A percentile compares a stretch with the other conserved stretches of the same genome.
These are phyloP conservation scores for Nerophis lumbriciformis DNA, from an alignment of 2,113 vertebrate genomes.

Conservation along the genomic window DNA sequence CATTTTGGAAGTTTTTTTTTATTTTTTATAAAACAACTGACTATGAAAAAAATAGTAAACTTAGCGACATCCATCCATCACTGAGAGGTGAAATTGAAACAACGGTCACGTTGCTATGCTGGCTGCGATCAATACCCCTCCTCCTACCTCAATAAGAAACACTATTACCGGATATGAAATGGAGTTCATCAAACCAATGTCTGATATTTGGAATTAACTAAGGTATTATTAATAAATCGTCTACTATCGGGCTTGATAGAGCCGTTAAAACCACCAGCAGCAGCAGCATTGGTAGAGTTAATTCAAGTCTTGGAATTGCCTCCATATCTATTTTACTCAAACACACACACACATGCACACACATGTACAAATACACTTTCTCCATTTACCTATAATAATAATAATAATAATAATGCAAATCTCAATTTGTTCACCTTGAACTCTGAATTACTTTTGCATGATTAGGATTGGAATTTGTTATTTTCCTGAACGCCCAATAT, in stretches of 20 bases:
- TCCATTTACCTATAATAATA: constrained; percentile 9
- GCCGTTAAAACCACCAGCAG: constrained; percentile 40
- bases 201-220: constrained; percentile 62
- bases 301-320: constrained; percentile 61
- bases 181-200: constrained; percentile 63
- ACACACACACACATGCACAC: constrained; percentile 26
- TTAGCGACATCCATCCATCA: constrained; percentile 34
- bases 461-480: background rate
- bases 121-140: background rate
- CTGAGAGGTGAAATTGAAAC: constrained; percentile 28
- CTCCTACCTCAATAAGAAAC: constrained; percentile 22
- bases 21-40: background rate
- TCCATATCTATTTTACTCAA: constrained; percentile 23
- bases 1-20: too few relatives aligned
- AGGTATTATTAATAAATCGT: constrained; percentile 44
- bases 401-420: constrained; percentile 14
- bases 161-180: constrained; percentile 56
- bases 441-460: background rate
- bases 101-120: constrained; percentile 25
- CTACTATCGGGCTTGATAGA: constrained; percentile 50
- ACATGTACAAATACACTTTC: background rate
- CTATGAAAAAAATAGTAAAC: constrained; percentile 18
- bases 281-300: constrained; percentile 56
- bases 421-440: constrained; percentile 8
- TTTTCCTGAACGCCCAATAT: background rate